Evolutionary conservation across 2,113 vertebrate species (phyloP).

Genomic region (Macquaria ambigua): DNA sequence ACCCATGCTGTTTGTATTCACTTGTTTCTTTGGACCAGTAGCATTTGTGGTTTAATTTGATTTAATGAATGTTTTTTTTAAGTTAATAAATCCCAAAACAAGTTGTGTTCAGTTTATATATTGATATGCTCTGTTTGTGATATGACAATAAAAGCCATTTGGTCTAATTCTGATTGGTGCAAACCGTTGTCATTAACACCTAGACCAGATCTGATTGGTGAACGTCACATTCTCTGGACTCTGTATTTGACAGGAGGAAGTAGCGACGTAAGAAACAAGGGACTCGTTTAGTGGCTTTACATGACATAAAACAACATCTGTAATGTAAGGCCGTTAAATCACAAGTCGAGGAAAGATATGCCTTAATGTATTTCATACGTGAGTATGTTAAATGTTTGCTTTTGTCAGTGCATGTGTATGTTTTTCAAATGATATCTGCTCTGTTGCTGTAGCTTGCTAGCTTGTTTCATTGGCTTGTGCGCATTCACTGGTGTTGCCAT

Average conservation of each 20-base stretch:
- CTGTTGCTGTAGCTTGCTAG: slow-evolving; percentile 56
- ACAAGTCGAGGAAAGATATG: slow-evolving; percentile 52
- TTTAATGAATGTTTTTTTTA: not conserved
- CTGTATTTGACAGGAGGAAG: slow-evolving; percentile 61
- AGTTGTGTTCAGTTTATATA: not conserved
- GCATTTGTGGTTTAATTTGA: not conserved
- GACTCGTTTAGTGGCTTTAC: not conserved
- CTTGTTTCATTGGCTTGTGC: slow-evolving; percentile 21
- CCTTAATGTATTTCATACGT: slow-evolving; percentile 82
- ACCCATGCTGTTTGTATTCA: not conserved
- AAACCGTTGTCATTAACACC: not conserved
- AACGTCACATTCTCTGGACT: not conserved
- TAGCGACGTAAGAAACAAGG: not conserved
- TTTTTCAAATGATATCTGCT: not conserved
- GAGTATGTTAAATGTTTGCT: slow-evolving; percentile 44
- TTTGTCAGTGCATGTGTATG: not conserved
- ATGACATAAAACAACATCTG: slow-evolving; percentile 1
- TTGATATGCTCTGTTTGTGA: not conserved
- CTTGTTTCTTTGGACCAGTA: not conserved
- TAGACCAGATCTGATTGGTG: slow-evolving; percentile 19
- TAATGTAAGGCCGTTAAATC: not conserved
- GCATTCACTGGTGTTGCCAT: not conserved
- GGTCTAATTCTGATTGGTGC: slow-evolving; percentile 24
- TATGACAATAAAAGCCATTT: not conserved
- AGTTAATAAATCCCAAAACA: not conserved